Conservation (phyloP, 2,888 invertebrate species). For the Cephus sareptanus region DNA sequence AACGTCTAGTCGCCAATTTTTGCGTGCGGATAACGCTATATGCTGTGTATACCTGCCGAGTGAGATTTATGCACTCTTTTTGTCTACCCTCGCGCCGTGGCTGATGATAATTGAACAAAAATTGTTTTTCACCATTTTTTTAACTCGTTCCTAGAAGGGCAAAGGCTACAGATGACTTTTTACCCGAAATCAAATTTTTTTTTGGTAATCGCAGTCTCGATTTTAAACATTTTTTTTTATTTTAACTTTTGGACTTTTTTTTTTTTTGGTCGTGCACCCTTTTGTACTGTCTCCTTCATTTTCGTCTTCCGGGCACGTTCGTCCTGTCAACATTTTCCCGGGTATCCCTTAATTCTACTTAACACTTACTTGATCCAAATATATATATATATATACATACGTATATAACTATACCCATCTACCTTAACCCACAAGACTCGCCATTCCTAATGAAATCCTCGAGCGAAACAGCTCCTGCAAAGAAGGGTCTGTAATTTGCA, state of each 20-base stretch:
- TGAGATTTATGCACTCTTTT: not conserved
- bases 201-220: not conserved
- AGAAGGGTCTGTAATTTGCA: not conserved
- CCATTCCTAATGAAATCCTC: not conserved
- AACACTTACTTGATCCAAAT: not conserved
- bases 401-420: not conserved
- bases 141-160: too few relatives aligned
- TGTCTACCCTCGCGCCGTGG: too few relatives aligned
- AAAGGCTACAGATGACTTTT: too few relatives aligned
- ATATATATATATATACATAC: not conserved
- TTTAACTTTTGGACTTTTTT: not conserved
- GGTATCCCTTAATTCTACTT: slow-evolving; percentile 3
- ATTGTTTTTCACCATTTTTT: too few relatives aligned
- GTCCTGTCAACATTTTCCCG: not conserved
- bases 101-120: too few relatives aligned
- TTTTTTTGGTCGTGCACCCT: not conserved
- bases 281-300: not conserved
- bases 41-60: not conserved
- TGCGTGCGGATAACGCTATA: not conserved
- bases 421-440: not conserved
- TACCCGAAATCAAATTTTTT: too few relatives aligned
- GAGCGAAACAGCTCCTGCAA: not conserved
- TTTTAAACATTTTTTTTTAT: not conserved
- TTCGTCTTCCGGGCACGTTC: not conserved
- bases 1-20: not conserved